Conservation (phyloP, 30 jellyfish, hydroid and myxozoan genomes). For the Turritopsis dohrnii region DNA sequence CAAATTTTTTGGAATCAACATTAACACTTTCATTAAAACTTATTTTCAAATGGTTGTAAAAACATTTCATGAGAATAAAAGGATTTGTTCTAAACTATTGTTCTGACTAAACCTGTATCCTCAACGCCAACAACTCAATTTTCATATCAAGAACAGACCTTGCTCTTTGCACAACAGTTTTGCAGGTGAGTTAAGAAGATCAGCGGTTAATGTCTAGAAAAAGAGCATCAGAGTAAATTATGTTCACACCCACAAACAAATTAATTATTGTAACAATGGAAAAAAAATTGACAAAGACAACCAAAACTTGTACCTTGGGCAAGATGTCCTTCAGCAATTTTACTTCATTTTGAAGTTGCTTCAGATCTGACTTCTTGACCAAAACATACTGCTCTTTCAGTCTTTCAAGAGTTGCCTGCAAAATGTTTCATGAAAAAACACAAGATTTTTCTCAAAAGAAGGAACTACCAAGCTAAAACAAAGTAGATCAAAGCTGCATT, state of each 20-base stretch:
- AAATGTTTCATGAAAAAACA: neutral
- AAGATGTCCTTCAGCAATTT: slow-evolving; percentile 50
- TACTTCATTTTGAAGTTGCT: slow-evolving; percentile 47
- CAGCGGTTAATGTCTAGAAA: neutral
- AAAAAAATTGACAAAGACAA: neutral
- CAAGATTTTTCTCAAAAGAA: neutral
- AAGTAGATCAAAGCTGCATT: neutral
- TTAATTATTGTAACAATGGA: neutral
- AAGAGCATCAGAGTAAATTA: neutral
- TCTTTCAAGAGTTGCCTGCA: neutral
- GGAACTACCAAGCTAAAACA: too few species aligned
- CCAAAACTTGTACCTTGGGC: slow-evolving; percentile 44
- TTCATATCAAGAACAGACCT: slow-evolving; percentile 6
- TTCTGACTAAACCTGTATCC: too few species aligned
- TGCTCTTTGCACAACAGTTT: slow-evolving; percentile 6
- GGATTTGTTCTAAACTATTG: too few species aligned
- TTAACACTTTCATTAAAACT: too few species aligned
- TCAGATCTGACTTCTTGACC: slow-evolving; percentile 39
- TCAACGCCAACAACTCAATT: slow-evolving; percentile 14
- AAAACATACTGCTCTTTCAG: slow-evolving; percentile 33
- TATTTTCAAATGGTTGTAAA: too few species aligned
- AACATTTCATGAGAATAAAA: too few species aligned
- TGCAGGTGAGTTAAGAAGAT: neutral
- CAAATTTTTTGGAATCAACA: too few species aligned
- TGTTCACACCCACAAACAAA: neutral